Base-by-base conservation (phyloP, 2,113 vertebrate genomes). In the Solea senegalensis region DNA sequence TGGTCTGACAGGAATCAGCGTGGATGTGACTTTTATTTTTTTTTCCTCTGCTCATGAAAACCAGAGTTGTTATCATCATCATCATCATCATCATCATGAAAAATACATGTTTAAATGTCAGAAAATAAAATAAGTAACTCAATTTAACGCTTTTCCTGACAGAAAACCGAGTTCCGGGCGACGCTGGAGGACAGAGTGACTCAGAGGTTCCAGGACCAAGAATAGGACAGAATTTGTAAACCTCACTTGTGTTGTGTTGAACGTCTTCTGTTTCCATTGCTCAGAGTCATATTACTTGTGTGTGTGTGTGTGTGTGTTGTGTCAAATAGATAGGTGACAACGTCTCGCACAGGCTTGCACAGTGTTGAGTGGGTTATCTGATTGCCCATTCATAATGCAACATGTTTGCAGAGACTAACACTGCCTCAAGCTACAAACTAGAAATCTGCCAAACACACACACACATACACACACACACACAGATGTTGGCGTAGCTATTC, bases 201-300 rank as follows among this genome's bases (percentile, higher is more conserved):
- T 72, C 92, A 91, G 21, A 79, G 65, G 69, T 94, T 94, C 75
- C 92, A 93, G 88, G 89, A 88, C 65, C 80, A 85, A 46, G 89
- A 92, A 92, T 95, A 91, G 92, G 87, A 28, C 48, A 0, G 3
- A 10, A 34, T 34, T 34, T 46, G 9, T 9, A n/a, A 41, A 4
- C 40, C 27, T 13, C 8, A 57, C 1, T 14, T 12, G 7, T n/a
- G 5, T 49, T 5, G 2, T 0, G 1, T 15, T 41, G 21, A 39
- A 4, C 41, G 11, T 71, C 13, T 65, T 80, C 50, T 46, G 54
- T 49, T 59, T 49, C 43, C 5, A 27, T 26, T 13, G 9, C 34
- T 39, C 9, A 53, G 71, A 69, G 28, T 82, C 43, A 0, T 26
- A 26, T 82, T 83, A 74, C 78, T 4, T 9, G 77, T 44, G 76